Evolutionary conservation across 1,140 invertebrate genomes (phyloP), one percentile per base, ranked within the genome.

Genomic region (Drosophila seguyi): DNA sequence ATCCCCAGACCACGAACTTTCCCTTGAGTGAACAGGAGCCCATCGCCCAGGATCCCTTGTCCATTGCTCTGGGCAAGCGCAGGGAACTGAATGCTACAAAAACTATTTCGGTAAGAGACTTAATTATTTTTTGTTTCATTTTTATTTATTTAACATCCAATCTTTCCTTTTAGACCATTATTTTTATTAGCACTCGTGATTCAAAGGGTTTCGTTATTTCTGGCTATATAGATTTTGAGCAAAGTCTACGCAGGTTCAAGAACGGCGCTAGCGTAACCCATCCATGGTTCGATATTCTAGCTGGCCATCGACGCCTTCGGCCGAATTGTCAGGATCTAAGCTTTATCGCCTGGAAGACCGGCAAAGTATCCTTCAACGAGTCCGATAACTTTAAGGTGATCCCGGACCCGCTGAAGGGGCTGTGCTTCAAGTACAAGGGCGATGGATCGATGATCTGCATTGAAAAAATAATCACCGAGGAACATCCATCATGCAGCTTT

Each of bases 201-300:
- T 39, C 20, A 1, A 65, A 52, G 38, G 73, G 69, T 13, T 55
- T 75, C 4, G 29, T n/a, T 39, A 38, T 75, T 5, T 75, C 71
- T 1, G 73, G 71, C 25, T 75, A 65, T 10, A 75, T 75, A 18
- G 73, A 75, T 34, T 75, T 57, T 6, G 73, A 65, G 39, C 71
- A 75, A 11, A 75, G 50, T 3, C n/a, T 65, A 10, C 52, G 71
- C n/a, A 41, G 18, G 0, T 65, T 38, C 14, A 57, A 36, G 29
- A 14, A 11, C 4, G 71, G 44, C 3, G 22, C 22, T 6, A 6
- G 8, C 14, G 31, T 29, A 16, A 31, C 34, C n/a, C 42, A 55
- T 10, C 42, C 41, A 1, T 75, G 73, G 73, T 4, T 18, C 1
- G 42, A 63, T 14, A 65, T 75, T 2, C 56, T 57, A 2, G 22